Base-by-base conservation (phyloP, 2,113 vertebrate species). In the Ursus arctos region DNA sequence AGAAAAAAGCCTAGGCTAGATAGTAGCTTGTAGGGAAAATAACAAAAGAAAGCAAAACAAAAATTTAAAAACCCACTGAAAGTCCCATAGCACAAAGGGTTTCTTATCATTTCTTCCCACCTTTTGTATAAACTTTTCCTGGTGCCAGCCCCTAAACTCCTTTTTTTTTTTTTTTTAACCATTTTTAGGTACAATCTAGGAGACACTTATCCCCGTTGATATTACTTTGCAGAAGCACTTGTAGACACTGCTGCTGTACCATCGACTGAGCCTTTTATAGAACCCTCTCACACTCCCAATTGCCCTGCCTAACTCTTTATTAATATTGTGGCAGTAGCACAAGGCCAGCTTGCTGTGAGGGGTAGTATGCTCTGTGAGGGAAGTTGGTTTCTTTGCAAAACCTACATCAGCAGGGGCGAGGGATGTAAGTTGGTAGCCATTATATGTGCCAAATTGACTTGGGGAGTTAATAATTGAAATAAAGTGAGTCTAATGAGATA, bases 351-450 rank as follows among this genome's bases (percentile, higher is more conserved):
- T 74, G 81, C 82, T 63, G 7, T 19, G 4, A 53, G 21, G 19
- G 55, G 69, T 43, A 36, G 53, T 47, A 12, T 86, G 80, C 65
- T 53, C 77, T 87, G 3, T 21, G 77, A 33, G 33, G 36, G 8
- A 91, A 36, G 13, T 24, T 86, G 57, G 63, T 71, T 93, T 96
- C 76, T 69, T 87, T 94, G 55, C 10, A 57, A 91, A 89, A 83
- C 11, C 57, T 33, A 63, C 53, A 81, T 83, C 14, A 31, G 67
- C 36, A 72, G 51, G 4, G 21, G 0, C 21, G 33, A 36, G 14
- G 36, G 18, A 57, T 72, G 2, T 82, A 85, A 67, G 18, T 19
- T 16, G 33, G 55, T 72, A 88, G 55, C 19, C 31, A 31, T 40
- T 31, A n/a, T 24, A 14, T 80, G 7, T 40, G 11, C 36, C 59